phyloP scores from a whole-genome alignment of 2,797 vertebrate genomes.

The Pseudomugil gertrudae region DNA sequence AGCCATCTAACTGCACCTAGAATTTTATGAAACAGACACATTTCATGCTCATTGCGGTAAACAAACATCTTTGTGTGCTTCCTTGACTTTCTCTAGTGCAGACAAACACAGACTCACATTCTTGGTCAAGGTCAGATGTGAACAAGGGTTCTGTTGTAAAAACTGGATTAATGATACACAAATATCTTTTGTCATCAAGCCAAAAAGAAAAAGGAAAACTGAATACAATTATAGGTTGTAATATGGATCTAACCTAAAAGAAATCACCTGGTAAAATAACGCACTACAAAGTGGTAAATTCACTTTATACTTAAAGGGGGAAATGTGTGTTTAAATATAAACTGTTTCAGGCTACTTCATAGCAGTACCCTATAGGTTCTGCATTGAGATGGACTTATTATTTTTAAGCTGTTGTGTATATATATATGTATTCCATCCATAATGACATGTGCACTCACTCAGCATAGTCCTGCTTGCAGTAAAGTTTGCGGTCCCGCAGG shows the following conservation, averaged over 20 bases:
- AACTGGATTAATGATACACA: constrained; percentile 20
- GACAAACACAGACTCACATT: constrained; percentile 25
- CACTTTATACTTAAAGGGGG: too few species aligned
- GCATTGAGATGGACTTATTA: too few species aligned
- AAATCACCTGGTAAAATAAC: too few species aligned
- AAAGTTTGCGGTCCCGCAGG: constrained; percentile 91
- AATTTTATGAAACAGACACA: neutral
- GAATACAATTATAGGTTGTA: too few species aligned
- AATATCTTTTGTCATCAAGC: neutral
- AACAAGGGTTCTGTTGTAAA: constrained; percentile 49
- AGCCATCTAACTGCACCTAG: neutral
- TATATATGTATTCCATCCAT: too few species aligned
- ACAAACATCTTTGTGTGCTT: neutral
- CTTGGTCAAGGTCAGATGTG: constrained; percentile 67
- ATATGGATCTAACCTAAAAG: too few species aligned
- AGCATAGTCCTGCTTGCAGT: constrained; percentile 93
- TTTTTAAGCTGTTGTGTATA: too few species aligned
- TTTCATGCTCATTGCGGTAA: neutral
- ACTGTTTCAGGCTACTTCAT: too few species aligned
- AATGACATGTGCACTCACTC: constrained; percentile 86
- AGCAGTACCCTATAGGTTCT: too few species aligned
- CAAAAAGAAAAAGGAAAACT: too few species aligned
- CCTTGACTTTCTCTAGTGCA: neutral
- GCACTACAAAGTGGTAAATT: too few species aligned
- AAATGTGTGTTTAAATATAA: too few species aligned